phyloP scores from a whole-genome alignment of 2,888 invertebrate genomes.

The Gerris lacustris region DNA sequence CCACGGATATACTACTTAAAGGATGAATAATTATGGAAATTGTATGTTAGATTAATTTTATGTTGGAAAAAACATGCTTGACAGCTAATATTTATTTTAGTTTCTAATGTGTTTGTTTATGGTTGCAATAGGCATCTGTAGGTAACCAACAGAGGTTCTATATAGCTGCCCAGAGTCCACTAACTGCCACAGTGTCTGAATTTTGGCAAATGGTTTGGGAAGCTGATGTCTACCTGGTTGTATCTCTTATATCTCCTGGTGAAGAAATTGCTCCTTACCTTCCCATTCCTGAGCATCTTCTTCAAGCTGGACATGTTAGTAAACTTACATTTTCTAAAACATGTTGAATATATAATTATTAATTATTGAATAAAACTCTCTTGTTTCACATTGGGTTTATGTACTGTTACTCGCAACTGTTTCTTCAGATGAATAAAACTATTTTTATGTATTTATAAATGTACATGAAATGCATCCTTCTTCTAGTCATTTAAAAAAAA shows the following conservation, averaged over 20 bases:
- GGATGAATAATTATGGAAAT: too few species aligned
- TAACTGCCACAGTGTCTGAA: conserved; percentile 46
- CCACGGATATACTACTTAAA: too few species aligned
- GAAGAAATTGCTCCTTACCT: conserved; percentile 45
- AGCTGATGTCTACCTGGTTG: conserved; percentile 68
- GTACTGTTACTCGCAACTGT: too few species aligned
- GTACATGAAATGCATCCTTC: too few species aligned
- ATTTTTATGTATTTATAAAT: too few species aligned
- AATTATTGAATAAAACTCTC: too few species aligned
- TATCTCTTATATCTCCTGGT: conserved; percentile 50
- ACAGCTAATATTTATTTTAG: not conserved
- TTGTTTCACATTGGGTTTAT: too few species aligned
- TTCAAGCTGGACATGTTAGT: conserved; percentile 53
- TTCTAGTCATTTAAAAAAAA: too few species aligned
- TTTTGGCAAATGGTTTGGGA: conserved; percentile 91
- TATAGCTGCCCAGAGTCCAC: conserved; percentile 62
- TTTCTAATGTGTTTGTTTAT: not conserved
- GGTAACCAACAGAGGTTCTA: conserved; percentile 74
- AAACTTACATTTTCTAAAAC: not conserved
- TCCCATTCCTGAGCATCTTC: conserved; percentile 46
- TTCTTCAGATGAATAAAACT: too few species aligned
- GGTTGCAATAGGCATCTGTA: conserved; percentile 55
- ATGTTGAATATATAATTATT: too few species aligned
- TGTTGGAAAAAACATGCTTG: too few species aligned
- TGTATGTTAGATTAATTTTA: too few species aligned